Evolutionary conservation across 2,113 vertebrate species (phyloP), one percentile per base, ranked within the genome.

Genomic region (Oryzias woworae): DNA sequence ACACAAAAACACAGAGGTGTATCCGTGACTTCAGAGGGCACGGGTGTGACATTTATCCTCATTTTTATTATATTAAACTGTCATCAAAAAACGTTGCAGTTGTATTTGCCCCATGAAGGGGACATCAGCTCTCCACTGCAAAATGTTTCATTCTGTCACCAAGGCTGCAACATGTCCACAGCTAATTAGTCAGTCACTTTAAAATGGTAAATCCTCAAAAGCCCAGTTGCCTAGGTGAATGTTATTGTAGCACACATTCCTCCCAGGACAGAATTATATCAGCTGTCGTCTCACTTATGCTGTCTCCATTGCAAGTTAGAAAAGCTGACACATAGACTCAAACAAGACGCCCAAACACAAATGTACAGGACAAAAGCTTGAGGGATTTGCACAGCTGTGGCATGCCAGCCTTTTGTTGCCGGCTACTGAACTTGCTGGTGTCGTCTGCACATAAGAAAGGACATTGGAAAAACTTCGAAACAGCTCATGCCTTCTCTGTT

Each of bases 231-330:
- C 82, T 66, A 46, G 62, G 65, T 67, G 80, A 79, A 69, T 88
- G 75, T 87, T 87, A 75, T 88, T 79, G 73, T 75, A 87, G 73
- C 62, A 66, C 86, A 79, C 90, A 89, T 92, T 82, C 83, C 83
- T 87, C 75, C 62, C 69, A 73, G 86, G 69, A 82, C 62, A 71
- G 77, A 83, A 77, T 90, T 88, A 82, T 84, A 76, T 90, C 87
- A 91, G 83, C 79, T 87, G 83, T 88, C 43, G 69, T 78, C 80
- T 85, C 78, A 63, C 73, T 84, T 77, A 73, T 68, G 28, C 70
- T 46, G 59, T 62, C 67, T 78, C 79, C 43, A 22, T 71, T 48
- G 54, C 73, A 73, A 73, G 75, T 65, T 36, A 62, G 66, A 63
- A 42, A 53, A 85, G 82, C 71, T 85, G 86, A 63, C 69, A 76